These are phyloP conservation scores for Acleris literana DNA, from an alignment of 2,888 invertebrate species.

Conservation along the genomic window DNA sequence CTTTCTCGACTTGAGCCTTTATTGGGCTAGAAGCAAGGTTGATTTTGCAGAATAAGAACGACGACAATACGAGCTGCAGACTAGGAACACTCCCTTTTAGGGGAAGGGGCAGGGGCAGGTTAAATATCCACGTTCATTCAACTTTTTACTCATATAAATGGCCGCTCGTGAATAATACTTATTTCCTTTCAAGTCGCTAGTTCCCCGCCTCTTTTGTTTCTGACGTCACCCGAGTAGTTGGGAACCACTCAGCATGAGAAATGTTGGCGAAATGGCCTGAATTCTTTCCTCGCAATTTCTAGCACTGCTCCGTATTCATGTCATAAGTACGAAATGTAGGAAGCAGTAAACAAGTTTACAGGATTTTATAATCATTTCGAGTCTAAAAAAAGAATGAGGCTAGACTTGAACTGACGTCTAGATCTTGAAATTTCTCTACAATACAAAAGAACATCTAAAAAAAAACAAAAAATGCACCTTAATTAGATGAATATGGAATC, in stretches of 20 bases:
- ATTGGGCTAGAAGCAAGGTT: background rate
- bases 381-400: too few species aligned
- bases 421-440: too few species aligned
- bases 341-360: too few species aligned
- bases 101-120: slow-evolving; percentile 43
- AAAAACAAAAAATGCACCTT: too few species aligned
- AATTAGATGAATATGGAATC: background rate
- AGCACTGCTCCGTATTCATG: too few species aligned
- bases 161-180: slow-evolving; percentile 37
- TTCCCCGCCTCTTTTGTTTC: slow-evolving; percentile 37
- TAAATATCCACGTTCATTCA: slow-evolving; percentile 67
- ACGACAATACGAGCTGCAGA: background rate
- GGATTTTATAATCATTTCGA: too few species aligned
- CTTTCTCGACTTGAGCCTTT: slow-evolving; percentile 2
- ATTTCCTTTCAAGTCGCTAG: slow-evolving; percentile 39
- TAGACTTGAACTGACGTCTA: too few species aligned
- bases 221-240: slow-evolving; percentile 24
- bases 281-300: slow-evolving; percentile 26
- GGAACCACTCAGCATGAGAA: slow-evolving; percentile 32
- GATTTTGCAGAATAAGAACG: background rate
- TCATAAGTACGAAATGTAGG: too few species aligned
- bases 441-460: background rate
- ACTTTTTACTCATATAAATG: slow-evolving; percentile 56
- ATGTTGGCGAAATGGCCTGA: slow-evolving; percentile 31
- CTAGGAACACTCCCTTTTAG: background rate